Evolutionary conservation across 2,113 vertebrate genomes (phyloP).

Genomic region (Neogobius melanostomus): DNA sequence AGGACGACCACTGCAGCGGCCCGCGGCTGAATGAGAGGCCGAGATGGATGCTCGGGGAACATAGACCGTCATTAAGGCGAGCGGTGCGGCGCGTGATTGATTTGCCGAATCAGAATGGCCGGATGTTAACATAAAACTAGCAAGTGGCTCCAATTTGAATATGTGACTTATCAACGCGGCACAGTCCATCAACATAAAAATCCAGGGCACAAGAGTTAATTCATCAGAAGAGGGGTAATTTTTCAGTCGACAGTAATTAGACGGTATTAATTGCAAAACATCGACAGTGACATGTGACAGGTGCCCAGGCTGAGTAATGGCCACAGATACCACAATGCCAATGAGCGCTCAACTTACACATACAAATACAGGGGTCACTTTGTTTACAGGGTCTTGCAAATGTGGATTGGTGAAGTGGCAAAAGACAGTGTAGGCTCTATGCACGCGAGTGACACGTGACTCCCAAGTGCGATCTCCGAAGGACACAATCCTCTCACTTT

Average conservation of each 20-base stretch:
- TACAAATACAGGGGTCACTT: neutral
- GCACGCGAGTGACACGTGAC: too few relatives aligned
- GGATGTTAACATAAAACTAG: conserved; percentile 71
- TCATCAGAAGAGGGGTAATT: conserved; percentile 64
- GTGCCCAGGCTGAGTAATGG: conserved; percentile 53
- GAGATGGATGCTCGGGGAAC: conserved; percentile 67
- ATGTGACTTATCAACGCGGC: conserved; percentile 69
- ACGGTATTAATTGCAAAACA: conserved; percentile 69
- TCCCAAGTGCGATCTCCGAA: too few relatives aligned
- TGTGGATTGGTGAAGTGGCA: neutral
- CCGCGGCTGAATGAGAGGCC: conserved; percentile 28
- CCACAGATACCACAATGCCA: conserved; percentile 13
- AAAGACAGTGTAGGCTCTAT: too few relatives aligned
- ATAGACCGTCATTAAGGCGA: conserved; percentile 57
- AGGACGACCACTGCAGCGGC: conserved; percentile 40
- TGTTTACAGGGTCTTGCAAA: neutral
- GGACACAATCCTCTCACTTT: too few relatives aligned
- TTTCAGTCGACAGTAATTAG: conserved; percentile 73
- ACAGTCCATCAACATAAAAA: conserved; percentile 69
- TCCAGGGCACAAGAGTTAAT: conserved; percentile 49
- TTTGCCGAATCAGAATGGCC: conserved; percentile 53
- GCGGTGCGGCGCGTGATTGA: conserved; percentile 65
- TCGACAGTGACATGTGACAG: conserved; percentile 47
- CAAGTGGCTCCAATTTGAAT: conserved; percentile 73
- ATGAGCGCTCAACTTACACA: neutral